Evolutionary conservation across 2,797 vertebrate genomes (phyloP).

Genomic region (Poliocrania exsul): DNA sequence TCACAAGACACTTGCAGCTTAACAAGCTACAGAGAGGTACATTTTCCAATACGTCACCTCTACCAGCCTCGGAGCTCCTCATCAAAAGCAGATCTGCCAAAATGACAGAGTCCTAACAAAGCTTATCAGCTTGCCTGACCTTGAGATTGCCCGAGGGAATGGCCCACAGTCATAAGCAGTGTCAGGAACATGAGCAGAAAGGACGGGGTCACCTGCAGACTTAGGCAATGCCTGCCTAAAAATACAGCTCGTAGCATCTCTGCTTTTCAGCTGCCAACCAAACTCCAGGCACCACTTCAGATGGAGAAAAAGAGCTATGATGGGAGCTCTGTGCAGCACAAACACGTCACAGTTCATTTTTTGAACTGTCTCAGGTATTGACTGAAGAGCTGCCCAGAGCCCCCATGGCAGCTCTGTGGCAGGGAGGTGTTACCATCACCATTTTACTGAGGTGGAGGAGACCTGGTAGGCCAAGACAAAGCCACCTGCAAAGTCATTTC

Average conservation of each 20-base stretch:
- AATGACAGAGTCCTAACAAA: neutral
- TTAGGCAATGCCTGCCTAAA: neutral
- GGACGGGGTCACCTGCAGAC: neutral
- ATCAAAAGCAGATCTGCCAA: neutral
- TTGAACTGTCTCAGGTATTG: neutral
- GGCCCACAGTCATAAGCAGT: neutral
- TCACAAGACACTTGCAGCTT: neutral
- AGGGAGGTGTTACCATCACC: neutral
- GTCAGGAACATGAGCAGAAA: neutral
- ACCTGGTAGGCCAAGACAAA: neutral
- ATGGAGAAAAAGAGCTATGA: neutral
- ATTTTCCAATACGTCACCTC: neutral
- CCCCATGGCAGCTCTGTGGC: neutral
- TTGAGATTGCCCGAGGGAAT: neutral
- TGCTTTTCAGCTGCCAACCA: neutral
- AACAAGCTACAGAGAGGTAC: neutral
- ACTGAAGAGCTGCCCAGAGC: neutral
- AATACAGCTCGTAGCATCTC: neutral
- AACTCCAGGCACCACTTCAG: neutral
- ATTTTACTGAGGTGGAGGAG: neutral
- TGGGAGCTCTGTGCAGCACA: neutral
- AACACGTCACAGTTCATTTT: neutral
- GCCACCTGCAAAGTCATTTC: neutral
- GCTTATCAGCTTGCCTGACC: constrained; percentile 12
- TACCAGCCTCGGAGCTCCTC: neutral